Evolutionary conservation across 2,888 invertebrate genomes (phyloP), one percentile per base, ranked within the genome.

Genomic region (Dynastes tityus): DNA sequence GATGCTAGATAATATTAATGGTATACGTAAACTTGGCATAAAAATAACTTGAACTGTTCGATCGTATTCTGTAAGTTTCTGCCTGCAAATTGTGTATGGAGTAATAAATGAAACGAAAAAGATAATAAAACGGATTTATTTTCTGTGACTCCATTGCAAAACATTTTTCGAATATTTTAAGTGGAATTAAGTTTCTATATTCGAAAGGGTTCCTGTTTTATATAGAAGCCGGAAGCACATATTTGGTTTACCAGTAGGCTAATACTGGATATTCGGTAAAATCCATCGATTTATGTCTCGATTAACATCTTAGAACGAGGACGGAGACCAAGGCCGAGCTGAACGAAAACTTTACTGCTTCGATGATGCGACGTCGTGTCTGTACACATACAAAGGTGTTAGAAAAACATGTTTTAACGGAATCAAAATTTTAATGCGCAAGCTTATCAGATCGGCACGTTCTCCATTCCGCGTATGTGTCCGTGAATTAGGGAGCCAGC

Each of bases 401-500:
- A 51, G 16, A 73, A 73, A 71, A 73, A 61, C 37, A 45, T 16
- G 40, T 61, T 58, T 73, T 58, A 73, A 58, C 32, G 45, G 58
- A 37, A 73, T 40, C 13, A 61, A 73, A 73, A 73, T 73, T 73
- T 73, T 58, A 73, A 73, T 73, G 73, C 73, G 58, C 29, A 8
- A 40, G 58, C 37, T 73, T 73, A 58, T 73, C 73, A 37, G 16
- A 58, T 58, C 58, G 73, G n/a, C 73, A 73, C 73, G 73, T 9
- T 58, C 58, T 6, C 58, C 73, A 58, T 58, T 73, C 32, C 32
- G n/a, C 11, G 58, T 73, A 27, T 70, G 37, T 73, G 58, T 73
- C 58, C 58, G 55, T 81, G 79, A 81, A 80, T 81, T 82, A 78
- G 79, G 81, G 84, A 83, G 82, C 82, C 83, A 83, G 83, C 84